Conservation (phyloP, 1,140 invertebrate species). For the Mylabris phalerata region DNA sequence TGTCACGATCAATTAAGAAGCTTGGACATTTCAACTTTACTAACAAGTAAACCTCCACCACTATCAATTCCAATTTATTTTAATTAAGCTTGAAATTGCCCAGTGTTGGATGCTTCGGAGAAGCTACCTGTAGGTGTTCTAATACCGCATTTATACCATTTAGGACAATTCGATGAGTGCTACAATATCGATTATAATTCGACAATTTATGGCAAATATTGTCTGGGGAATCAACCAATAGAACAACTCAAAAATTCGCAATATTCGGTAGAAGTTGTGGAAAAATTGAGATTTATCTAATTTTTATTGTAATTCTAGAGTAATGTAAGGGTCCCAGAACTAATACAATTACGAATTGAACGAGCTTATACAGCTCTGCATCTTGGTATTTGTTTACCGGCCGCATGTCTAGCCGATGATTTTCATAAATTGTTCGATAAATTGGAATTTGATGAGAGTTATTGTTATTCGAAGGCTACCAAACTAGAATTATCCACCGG, state of each 20-base stretch:
- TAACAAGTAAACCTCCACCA: background rate
- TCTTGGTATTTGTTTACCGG: background rate
- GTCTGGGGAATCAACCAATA: conserved; percentile 1
- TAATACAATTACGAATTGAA: background rate
- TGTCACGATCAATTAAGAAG: too few relatives aligned
- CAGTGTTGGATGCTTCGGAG: conserved; percentile 41
- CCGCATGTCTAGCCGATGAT: conserved; percentile 3
- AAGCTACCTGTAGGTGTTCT: conserved; percentile 39
- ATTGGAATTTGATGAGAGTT: conserved; percentile 2
- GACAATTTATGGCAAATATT: conserved; percentile 15
- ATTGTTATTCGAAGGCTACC: conserved; percentile 3
- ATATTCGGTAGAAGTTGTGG: background rate
- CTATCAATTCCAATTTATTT: too few relatives aligned
- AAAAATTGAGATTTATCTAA: background rate
- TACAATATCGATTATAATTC: conserved; percentile 9
- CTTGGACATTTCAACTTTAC: background rate
- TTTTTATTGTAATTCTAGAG: background rate
- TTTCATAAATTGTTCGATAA: background rate
- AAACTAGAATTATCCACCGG: background rate
- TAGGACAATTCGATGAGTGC: conserved; percentile 41
- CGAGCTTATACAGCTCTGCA: background rate
- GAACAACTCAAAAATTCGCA: background rate
- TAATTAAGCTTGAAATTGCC: too few relatives aligned
- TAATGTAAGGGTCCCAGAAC: background rate
- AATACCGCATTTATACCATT: conserved; percentile 31